Base-by-base conservation (phyloP, 2,888 invertebrate genomes). In the Halocaridina rubra region DNA sequence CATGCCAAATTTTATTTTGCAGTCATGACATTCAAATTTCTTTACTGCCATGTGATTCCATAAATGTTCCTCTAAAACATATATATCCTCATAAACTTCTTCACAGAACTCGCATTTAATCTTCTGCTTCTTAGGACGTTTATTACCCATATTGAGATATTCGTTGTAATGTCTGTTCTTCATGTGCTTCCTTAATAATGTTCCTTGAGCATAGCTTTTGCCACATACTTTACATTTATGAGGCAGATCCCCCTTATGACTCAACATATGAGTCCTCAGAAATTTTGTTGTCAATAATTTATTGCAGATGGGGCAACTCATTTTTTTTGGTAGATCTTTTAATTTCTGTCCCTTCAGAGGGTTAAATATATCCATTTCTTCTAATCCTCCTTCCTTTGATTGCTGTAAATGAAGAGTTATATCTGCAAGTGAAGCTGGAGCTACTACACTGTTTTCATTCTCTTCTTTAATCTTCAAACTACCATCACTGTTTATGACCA, bases 151-250 rank as follows among this genome's bases (percentile, higher is more conserved):
- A 16, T 80, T 82, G 5, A 80, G 71, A 59, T 77, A 87, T 13
- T 85, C 85, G 69, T 87, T 85, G 29, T 85, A 82, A 67, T 87
- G 87, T 30, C 80, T 75, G 33, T 82, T 85, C 69, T 85, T 85
- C 85, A 87, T 85, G 74, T 87, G 87, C 67, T 87, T 87, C n/a
- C 87, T 53, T 19, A 87, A 64, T 7, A 85, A 69, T 29, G 87
- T 87, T 3, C 85, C 85, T 46, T 87, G 87, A 69, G 82, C 82
- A 30, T 82, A 85, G n/a, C 75, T 80, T 29, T 87, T 87, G 24
- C 67, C 71, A 80, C 87, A 87, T n/a, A 76, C 61, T 5, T 75
- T 76, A 59, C 87, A 87, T 39, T 85, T 76, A 67, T 85, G 85
- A 29, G 87, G 87, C 22, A 85, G 24, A 46, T 64, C 72, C 3